These are phyloP conservation scores for Girardinichthys multiradiatus DNA, from an alignment of 2,113 vertebrate species.

Conservation along the genomic window DNA sequence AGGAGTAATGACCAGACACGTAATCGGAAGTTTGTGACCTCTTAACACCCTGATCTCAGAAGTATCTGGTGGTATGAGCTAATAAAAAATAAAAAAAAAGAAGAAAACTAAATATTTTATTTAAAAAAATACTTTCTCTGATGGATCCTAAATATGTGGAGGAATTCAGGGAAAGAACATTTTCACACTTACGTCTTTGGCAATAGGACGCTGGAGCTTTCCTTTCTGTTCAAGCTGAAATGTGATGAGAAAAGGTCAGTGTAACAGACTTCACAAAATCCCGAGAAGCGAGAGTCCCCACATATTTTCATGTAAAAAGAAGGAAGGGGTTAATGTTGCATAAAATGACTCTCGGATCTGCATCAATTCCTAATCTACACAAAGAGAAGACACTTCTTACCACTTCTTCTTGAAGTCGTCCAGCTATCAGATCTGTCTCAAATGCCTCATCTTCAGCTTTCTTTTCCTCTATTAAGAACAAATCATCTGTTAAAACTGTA, in stretches of 20 bases:
- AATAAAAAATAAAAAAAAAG: background rate
- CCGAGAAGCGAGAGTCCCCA: too few relatives aligned
- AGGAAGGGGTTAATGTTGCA: too few relatives aligned
- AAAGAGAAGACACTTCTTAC: constrained; percentile 71
- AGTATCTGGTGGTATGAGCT: constrained; percentile 85
- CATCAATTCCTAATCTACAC: too few relatives aligned
- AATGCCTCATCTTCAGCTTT: constrained; percentile 83
- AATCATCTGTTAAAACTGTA: background rate
- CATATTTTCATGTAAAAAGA: too few relatives aligned
- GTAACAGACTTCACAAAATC: background rate
- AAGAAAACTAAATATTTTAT: background rate
- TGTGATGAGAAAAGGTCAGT: constrained; percentile 12
- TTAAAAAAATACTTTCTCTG: background rate
- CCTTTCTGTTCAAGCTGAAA: constrained; percentile 92
- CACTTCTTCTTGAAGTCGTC: constrained; percentile 91
- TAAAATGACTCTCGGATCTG: background rate
- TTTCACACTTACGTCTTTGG: constrained; percentile 86
- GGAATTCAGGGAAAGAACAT: background rate
- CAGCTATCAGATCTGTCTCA: constrained; percentile 84
- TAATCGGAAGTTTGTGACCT: constrained; percentile 93
- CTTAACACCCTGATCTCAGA: constrained; percentile 85
- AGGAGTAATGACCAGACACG: constrained; percentile 89
- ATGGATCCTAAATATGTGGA: background rate
- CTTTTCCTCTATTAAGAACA: constrained; percentile 81
- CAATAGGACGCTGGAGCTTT: constrained; percentile 88